phyloP scores from a whole-genome alignment of 2,113 vertebrate genomes.

The Pogonocichla stellata region DNA sequence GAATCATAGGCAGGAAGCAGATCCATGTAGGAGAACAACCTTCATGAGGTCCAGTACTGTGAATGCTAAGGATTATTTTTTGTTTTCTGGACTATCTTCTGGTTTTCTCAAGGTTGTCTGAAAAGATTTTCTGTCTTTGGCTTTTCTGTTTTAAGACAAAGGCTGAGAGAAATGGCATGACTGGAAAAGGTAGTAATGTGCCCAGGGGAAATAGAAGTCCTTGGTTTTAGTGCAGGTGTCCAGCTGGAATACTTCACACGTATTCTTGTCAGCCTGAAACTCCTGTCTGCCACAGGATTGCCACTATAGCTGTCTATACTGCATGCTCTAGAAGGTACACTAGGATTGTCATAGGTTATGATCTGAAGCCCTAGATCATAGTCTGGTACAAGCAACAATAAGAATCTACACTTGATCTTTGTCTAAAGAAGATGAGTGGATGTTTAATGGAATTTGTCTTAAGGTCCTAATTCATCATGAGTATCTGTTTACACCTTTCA shows the following conservation, averaged over 20 bases:
- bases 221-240: background rate
- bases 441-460: background rate
- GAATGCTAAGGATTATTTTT: background rate
- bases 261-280: background rate
- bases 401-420: background rate
- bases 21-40: background rate
- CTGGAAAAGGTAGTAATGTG: background rate
- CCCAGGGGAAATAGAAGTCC: background rate
- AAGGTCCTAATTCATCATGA: background rate
- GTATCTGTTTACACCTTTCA: background rate
- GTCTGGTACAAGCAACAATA: background rate
- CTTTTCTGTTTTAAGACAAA: background rate
- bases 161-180: background rate
- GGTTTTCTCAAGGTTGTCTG: background rate
- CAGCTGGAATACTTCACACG: background rate
- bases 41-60: background rate
- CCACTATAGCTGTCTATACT: fast-evolving
- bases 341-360: background rate
- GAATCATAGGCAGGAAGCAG: background rate
- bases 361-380: background rate
- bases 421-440: background rate
- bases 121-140: background rate
- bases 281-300: background rate
- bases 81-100: background rate
- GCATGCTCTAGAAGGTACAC: background rate